A percentile compares a stretch with the other conserved stretches of the same genome.
Evolutionary conservation across 2,797 vertebrate genomes (phyloP).

Genomic region (Setipinna tenuifilis): DNA sequence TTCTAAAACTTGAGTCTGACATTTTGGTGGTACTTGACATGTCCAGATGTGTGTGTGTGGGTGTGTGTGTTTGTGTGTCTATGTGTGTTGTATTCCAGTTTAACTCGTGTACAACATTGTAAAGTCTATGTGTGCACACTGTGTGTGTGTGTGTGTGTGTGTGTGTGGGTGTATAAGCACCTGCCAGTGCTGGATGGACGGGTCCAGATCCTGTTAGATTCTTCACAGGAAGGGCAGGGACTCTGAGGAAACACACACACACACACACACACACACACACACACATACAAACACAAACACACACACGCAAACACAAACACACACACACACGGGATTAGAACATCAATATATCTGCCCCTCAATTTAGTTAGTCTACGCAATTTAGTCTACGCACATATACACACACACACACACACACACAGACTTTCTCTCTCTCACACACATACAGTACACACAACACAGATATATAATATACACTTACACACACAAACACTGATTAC

Average conservation of each 20-base stretch:
- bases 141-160: slow-evolving; percentile 10
- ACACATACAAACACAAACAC: background rate
- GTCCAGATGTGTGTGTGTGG: background rate
- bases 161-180: slow-evolving; percentile 64
- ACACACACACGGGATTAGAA: background rate
- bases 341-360: background rate
- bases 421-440: background rate
- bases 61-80: background rate
- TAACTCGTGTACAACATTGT: too few relatives aligned
- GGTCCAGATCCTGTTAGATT: slow-evolving; percentile 92
- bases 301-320: slow-evolving; percentile 15
- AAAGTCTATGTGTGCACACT: background rate
- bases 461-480: slow-evolving; percentile 20
- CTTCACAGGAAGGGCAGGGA: slow-evolving; percentile 95
- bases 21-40: background rate
- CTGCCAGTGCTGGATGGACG: slow-evolving; percentile 92
- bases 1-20: background rate
- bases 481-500: slow-evolving; percentile 43
- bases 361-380: background rate
- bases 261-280: background rate
- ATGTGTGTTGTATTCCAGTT: too few relatives aligned
- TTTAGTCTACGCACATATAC: background rate
- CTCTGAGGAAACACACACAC: slow-evolving; percentile 68
- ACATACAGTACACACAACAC: background rate
- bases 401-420: background rate